Conservation (phyloP, 2,888 invertebrate genomes). For the Meghimatium bilineatum region DNA sequence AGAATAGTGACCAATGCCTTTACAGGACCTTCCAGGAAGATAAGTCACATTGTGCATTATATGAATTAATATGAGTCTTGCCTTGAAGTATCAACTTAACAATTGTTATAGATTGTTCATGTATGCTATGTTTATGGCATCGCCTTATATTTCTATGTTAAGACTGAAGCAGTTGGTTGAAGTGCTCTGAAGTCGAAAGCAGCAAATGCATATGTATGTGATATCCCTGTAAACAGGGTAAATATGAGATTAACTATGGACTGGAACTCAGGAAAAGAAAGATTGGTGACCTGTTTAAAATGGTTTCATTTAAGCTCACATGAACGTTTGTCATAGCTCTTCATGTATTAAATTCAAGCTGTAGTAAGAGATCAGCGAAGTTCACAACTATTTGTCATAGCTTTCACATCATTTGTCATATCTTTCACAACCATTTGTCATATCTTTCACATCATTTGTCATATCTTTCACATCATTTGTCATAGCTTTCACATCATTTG, state of each 20-base stretch:
- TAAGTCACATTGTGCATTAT: background rate
- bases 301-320: background rate
- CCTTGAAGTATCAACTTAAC: conserved; percentile 5
- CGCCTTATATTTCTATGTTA: conserved; percentile 21
- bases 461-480: no score
- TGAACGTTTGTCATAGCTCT: background rate
- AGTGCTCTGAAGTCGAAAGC: background rate
- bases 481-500: no score
- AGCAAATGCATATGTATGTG: conserved; percentile 3
- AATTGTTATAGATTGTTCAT: conserved; percentile 6
- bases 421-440: no score
- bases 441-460: no score
- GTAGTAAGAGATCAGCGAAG: background rate
- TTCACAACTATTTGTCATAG: no score
- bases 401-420: no score
- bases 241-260: background rate
- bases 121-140: background rate
- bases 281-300: background rate
- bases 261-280: conserved; percentile 17
- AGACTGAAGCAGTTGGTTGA: background rate
- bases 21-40: conserved; percentile 9
- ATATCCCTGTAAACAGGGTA: background rate
- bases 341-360: background rate
- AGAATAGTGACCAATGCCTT: background rate
- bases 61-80: conserved; percentile 6